Base-by-base conservation (phyloP, 2,797 vertebrate genomes). In the Pristis pectinata region DNA sequence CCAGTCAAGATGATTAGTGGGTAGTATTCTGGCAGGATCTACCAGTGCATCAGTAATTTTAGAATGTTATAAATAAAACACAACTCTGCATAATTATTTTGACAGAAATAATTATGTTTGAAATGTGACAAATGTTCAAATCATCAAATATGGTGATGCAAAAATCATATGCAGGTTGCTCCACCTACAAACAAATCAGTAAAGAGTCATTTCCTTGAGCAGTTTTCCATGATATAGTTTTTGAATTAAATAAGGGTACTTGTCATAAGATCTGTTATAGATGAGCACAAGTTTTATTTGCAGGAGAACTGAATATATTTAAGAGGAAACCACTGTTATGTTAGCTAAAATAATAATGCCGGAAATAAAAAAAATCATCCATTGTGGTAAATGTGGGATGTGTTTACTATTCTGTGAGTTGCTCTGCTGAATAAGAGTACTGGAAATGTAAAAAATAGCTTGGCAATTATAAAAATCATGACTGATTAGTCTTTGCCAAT, bases 1-100 rank as follows among this genome's bases (percentile, higher is more conserved):
- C 67, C 44, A 93, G 92, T 93, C 67, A 93, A 74, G 91, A 93
- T 93, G 92, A 74, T 93, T 74, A 53, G 92, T 93, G 67, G 92
- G 27, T 74, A 17, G 11, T 49, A 53, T 74, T 74, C 67, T 74
- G 92, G 67, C 37, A 53, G 67, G 24, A 74, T 53, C 24, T 53
- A 93, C 5, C 49, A 24, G 27, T 34, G 67, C 70, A 53, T 93
- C 10, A 34, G 92, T 93, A 74, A 93, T 93, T 74, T 30, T 53
- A 72, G 37, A 74, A 49, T 49, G 92, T 53, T 93, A 93, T 93
- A 93, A 74, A 92, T 92, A 92, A 93, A 93, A 93, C 27, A 70
- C 67, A 74, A 34, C 37, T 70, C 15, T 72, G 67, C 67, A 53
- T 93, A 93, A 93, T 93, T 93, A 93, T 93, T 93, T 93, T 93